phyloP scores from a whole-genome alignment of 2,888 invertebrate genomes.

The Lamproptera curius region DNA sequence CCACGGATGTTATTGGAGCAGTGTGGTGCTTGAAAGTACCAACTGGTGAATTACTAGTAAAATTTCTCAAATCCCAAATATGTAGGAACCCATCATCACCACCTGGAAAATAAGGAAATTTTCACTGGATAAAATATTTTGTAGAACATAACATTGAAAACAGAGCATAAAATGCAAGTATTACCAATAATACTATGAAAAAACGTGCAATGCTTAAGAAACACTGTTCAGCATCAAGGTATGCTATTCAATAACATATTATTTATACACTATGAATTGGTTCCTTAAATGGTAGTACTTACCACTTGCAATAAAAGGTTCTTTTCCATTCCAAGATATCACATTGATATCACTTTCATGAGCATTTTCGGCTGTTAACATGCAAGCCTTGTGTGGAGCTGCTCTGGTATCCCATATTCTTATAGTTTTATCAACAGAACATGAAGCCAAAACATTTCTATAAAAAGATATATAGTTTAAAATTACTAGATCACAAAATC shows the following conservation, averaged over 20 bases:
- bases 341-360: conserved; percentile 98
- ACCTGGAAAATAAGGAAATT: too few relatives aligned
- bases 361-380: conserved; percentile 90
- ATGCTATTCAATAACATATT: too few relatives aligned
- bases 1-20: conserved; percentile 94
- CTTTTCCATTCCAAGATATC: conserved; percentile 96
- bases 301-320: conserved; percentile 93
- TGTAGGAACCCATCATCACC: conserved; percentile 97
- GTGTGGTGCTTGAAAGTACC: conserved; percentile 98
- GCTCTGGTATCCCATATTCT: conserved; percentile 97
- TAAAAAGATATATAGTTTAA: conserved; percentile 27
- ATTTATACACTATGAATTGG: too few relatives aligned
- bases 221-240: too few relatives aligned
- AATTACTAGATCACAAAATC: too few relatives aligned
- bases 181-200: too few relatives aligned
- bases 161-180: too few relatives aligned
- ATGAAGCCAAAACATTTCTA: conserved; percentile 90
- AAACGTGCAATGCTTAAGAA: too few relatives aligned
- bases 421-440: conserved; percentile 93
- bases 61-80: conserved; percentile 96
- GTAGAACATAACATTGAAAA: too few relatives aligned
- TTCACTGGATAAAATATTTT: too few relatives aligned
- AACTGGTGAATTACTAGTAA: conserved; percentile 87
- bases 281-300: too few relatives aligned
- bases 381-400: conserved; percentile 91